Percentiles rank a stretch among this genome's conserved stretches.
Evolutionary conservation across 2,888 invertebrate genomes (phyloP).

Genomic region (Caenorhabditis sp.): DNA sequence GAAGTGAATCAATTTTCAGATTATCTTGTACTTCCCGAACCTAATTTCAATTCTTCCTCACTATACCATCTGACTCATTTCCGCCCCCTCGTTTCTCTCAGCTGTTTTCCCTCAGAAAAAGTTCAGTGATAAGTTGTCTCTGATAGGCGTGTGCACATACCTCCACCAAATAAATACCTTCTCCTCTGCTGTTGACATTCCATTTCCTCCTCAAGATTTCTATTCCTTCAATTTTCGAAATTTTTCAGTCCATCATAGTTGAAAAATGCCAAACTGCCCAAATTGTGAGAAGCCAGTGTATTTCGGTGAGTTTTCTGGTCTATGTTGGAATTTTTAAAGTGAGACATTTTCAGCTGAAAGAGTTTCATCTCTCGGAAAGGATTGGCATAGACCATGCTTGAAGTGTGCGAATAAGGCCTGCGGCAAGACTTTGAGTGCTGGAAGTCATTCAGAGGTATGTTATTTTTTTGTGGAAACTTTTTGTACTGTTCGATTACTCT

Average conservation of each 20-base stretch:
- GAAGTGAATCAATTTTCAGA: constrained; percentile 48
- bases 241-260: constrained; percentile 8
- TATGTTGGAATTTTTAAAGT: background rate
- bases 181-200: constrained; percentile 30
- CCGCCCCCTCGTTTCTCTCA: constrained; percentile 33
- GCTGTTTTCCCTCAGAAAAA: constrained; percentile 37
- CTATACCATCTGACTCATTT: constrained; percentile 36
- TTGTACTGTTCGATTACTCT: too few species aligned
- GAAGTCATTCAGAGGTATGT: constrained; percentile 86
- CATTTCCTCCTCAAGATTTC: constrained; percentile 5
- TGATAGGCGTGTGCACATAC: constrained; percentile 20
- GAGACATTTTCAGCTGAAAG: constrained; percentile 87
- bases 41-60: constrained; percentile 9
- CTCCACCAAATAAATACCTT: constrained; percentile 24
- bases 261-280: constrained; percentile 81
- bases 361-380: constrained; percentile 88
- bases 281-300: constrained; percentile 82
- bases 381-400: constrained; percentile 88
- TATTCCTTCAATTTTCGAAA: constrained; percentile 17
- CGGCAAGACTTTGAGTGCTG: constrained; percentile 88
- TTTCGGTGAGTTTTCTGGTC: constrained; percentile 76
- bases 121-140: constrained; percentile 37
- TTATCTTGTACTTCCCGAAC: constrained; percentile 24
- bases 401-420: constrained; percentile 87
- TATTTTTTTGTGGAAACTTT: too few species aligned